Conservation (phyloP, 2,888 invertebrate genomes). For the Phlogophora meticulosa region DNA sequence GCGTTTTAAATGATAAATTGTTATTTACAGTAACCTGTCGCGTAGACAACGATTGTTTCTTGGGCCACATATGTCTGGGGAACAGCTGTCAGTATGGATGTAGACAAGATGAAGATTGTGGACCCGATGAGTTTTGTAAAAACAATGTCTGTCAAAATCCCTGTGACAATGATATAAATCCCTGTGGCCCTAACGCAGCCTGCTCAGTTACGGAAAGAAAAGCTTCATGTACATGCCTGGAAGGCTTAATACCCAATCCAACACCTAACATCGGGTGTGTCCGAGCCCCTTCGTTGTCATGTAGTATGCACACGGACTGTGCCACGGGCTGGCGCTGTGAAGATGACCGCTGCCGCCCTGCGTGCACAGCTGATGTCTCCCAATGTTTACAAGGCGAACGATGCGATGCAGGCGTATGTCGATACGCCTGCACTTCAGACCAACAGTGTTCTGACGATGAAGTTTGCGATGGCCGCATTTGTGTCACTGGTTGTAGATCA, state of each 20-base stretch:
- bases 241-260: constrained; percentile 96
- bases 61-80: constrained; percentile 96
- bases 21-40: constrained; percentile 94
- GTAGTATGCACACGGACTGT: constrained; percentile 95
- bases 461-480: constrained; percentile 95
- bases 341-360: constrained; percentile 94
- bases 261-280: constrained; percentile 97
- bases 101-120: constrained; percentile 96
- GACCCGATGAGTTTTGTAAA: constrained; percentile 95
- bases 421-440: constrained; percentile 95
- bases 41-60: constrained; percentile 97
- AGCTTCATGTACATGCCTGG: constrained; percentile 95
- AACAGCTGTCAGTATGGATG: constrained; percentile 97
- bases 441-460: constrained; percentile 97
- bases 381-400: constrained; percentile 96
- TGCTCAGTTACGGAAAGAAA: constrained; percentile 95
- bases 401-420: constrained; percentile 94
- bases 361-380: constrained; percentile 93
- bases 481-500: constrained; percentile 95
- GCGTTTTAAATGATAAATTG: constrained; percentile 2
- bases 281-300: constrained; percentile 94
- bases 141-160: constrained; percentile 95
- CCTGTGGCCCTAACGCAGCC: constrained; percentile 96
- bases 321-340: constrained; percentile 93
- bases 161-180: constrained; percentile 92